Evolutionary conservation across 1,140 invertebrate species (phyloP).

Genomic region (Bradysia coprophila): DNA sequence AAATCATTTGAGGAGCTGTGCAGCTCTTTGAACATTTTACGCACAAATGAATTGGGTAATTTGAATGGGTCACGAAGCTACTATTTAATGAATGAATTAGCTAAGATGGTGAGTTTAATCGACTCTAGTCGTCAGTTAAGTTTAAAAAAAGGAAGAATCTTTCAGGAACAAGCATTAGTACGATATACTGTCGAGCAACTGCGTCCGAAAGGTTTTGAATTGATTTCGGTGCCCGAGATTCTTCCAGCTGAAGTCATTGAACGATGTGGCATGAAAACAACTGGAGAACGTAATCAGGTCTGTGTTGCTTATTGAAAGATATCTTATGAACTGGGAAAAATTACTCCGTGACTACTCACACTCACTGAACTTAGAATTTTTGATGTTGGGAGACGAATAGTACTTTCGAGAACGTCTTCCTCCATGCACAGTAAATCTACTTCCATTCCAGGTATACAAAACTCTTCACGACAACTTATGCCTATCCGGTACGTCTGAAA

Average conservation of each 20-base stretch:
- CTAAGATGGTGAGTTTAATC: conserved; percentile 34
- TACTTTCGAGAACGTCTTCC: too few relatives aligned
- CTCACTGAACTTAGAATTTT: too few relatives aligned
- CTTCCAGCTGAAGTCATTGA: conserved; percentile 58
- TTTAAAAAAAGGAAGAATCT: too few relatives aligned
- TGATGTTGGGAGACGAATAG: too few relatives aligned
- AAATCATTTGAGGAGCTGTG: conserved; percentile 41
- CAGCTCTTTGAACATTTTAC: conserved; percentile 35
- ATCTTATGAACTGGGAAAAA: too few relatives aligned
- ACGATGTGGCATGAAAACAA: conserved; percentile 70
- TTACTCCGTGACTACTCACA: too few relatives aligned
- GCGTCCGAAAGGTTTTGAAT: conserved; percentile 42
- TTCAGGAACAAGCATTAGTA: conserved; percentile 55
- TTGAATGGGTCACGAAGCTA: conserved; percentile 66
- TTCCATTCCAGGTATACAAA: conserved; percentile 7
- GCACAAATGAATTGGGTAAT: conserved; percentile 52
- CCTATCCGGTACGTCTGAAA: conserved; percentile 89
- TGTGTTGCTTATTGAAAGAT: too few relatives aligned
- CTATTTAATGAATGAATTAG: conserved; percentile 54
- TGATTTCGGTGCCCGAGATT: conserved; percentile 87
- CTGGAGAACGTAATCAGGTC: conserved; percentile 57
- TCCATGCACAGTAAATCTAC: too few relatives aligned
- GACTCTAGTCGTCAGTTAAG: not conserved
- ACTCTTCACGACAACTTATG: conserved; percentile 35
- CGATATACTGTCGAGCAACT: conserved; percentile 51